Percentiles rank a stretch among this genome's conserved stretches.
Evolutionary conservation across 1,140 invertebrate species (phyloP).

Genomic region (Drosophila saltans): DNA sequence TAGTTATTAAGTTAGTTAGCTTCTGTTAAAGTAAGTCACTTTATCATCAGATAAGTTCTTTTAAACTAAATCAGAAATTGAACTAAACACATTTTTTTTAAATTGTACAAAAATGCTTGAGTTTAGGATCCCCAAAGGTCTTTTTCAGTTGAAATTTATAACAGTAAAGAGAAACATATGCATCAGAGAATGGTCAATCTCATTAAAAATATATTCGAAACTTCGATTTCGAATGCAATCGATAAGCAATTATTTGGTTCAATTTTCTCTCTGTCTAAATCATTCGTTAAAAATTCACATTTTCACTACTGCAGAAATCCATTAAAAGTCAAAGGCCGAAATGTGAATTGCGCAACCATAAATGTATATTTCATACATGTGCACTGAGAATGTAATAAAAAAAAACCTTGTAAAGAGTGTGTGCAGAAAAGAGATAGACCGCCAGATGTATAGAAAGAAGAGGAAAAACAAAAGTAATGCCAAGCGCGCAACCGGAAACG

Average conservation of each 20-base stretch:
- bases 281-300: constrained; percentile 36
- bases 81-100: no score
- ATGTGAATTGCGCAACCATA: constrained; percentile 33
- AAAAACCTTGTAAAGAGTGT: constrained; percentile 11
- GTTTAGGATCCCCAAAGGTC: no score
- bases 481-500: constrained; percentile 71
- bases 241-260: constrained; percentile 15
- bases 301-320: constrained; percentile 48
- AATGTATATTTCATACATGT: constrained; percentile 36
- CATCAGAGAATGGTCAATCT: no score
- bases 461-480: constrained; percentile 52
- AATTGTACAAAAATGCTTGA: no score
- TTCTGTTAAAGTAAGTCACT: no score
- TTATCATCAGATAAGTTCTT: no score
- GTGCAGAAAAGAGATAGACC: constrained; percentile 16
- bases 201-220: no score
- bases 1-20: no score
- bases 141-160: no score
- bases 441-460: not conserved
- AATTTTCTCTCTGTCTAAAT: constrained; percentile 2
- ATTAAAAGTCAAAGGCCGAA: constrained; percentile 44
- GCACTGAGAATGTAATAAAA: constrained; percentile 60
- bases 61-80: no score
- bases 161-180: no score
- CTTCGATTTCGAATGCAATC: not conserved